Conservation (phyloP, 2,797 vertebrate genomes). For the Urophycis tenuis region DNA sequence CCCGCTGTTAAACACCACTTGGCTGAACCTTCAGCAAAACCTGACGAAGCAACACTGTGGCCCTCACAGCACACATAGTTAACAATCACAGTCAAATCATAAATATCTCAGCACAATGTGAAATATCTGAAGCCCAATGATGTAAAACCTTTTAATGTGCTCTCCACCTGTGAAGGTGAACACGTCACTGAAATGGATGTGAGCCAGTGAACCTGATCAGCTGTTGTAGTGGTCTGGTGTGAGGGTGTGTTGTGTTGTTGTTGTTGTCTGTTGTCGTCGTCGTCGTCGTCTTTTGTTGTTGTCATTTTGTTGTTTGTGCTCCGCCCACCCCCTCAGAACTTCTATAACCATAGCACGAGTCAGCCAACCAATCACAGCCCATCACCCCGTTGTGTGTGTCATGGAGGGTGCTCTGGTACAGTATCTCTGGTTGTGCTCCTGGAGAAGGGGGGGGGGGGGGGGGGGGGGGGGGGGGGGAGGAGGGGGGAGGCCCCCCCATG, state of each 20-base stretch:
- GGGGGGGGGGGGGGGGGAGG: too few relatives aligned
- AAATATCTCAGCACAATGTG: too few relatives aligned
- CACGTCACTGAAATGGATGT: not conserved
- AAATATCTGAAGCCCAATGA: not conserved
- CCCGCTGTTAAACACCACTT: too few relatives aligned
- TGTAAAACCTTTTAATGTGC: not conserved
- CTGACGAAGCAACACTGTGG: too few relatives aligned
- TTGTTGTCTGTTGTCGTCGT: slow-evolving; percentile 28
- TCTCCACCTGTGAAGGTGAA: not conserved
- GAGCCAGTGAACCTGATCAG: not conserved
- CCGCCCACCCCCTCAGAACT: slow-evolving; percentile 66
- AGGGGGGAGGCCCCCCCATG: slow-evolving; percentile 62
- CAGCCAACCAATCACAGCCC: slow-evolving; percentile 56
- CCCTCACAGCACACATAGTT: too few relatives aligned
- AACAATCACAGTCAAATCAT: too few relatives aligned
- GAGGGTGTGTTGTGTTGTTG: slow-evolving; percentile 60
- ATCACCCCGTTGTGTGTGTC: slow-evolving; percentile 56
- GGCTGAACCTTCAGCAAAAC: too few relatives aligned
- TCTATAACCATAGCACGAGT: slow-evolving; percentile 62
- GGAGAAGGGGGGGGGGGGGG: too few relatives aligned
- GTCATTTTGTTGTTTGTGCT: slow-evolving; percentile 50
- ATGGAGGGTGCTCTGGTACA: slow-evolving; percentile 59
- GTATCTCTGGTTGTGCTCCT: slow-evolving; percentile 61
- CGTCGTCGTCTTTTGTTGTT: slow-evolving; percentile 49
- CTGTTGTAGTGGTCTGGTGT: slow-evolving; percentile 62